Evolutionary conservation across 1,140 invertebrate species (phyloP), one percentile per base, ranked within the genome.

Genomic region (Neomicropteryx cornuta): DNA sequence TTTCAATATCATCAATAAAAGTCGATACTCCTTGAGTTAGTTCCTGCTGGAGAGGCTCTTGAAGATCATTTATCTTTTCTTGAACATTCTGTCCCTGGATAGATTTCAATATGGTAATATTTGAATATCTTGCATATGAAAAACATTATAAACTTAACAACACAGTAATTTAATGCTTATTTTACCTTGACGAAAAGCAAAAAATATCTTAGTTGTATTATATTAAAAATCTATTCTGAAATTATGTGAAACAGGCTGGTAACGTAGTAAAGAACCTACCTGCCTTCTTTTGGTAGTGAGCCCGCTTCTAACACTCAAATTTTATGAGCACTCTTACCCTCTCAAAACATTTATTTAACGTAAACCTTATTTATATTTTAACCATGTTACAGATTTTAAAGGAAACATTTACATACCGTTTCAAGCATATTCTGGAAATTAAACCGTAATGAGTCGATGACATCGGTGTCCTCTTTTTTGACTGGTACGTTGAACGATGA

Each of bases 341-440:
- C n/a, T n/a, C n/a, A n/a, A n/a, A n/a, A n/a, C n/a, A n/a, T n/a
- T n/a, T n/a, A n/a, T 35, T 20, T 20, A 35, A 27, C n/a, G 14
- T 35, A 19, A n/a, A 33, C n/a, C 31, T 14, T 33, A 33, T 14
- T 6, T 13, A 17, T 33, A 27, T 10, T 27, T n/a, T 27, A 10
- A n/a, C 8, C 8, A 27, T 27, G n/a, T 27, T n/a, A 10, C 24
- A 8, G 6, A 33, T 2, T 3, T 8, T 31, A 11, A 39, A 16
- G 21, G 18, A 13, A 38, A 19, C 3, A 6, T 8, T 32, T 35
- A 55, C 57, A 64, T 64, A 83, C 78, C 42, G 73, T 79, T 29
- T 70, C 54, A n/a, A 86, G 58, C 68, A 90, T 77, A 52, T 78
- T 83, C 42, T 72, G 72, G 56, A 88, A 91, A 45, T 77, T 77